Evolutionary conservation across 2,888 invertebrate species (phyloP), one percentile per base, ranked within the genome.

Genomic region (Caenorhabditis sp.): DNA sequence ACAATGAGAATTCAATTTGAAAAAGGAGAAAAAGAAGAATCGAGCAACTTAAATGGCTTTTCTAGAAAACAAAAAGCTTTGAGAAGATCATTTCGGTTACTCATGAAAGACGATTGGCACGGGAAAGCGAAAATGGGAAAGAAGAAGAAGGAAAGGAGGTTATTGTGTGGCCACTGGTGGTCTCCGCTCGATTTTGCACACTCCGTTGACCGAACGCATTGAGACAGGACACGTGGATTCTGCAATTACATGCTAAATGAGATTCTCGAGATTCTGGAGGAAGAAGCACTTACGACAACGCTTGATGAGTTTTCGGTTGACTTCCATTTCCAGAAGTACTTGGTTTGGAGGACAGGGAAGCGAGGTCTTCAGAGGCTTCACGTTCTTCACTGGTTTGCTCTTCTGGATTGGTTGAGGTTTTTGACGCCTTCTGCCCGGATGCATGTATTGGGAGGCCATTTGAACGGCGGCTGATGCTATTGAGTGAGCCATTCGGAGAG

Each of bases 211-310:
- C 24, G 85, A 66, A 24, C 74, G 81, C 87, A 88, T 86, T 41
- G 84, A 75, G 28, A 68, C 51, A 31, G 87, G 87, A 72, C 87
- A 88, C 31, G 74, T 59, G 22, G 80, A 28, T 80, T 86, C 87
- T 88, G 84, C 64, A 85, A 68, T 68, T 22, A 28, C 26, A 59
- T 28, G 51, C 41, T 68, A 68, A 26, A 63, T 31, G 26, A 41
- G 10, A 38, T 6, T 61, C 22, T 26, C 35, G n/a, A 35, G 19
- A 38, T n/a, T 31, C 7, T 26, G 24, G 24, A 26, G 22, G 22
- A 54, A 26, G 10, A 24, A 24, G 28, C 22, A 86, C 88, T 82
- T 75, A 88, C 88, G 87, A 66, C 88, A 88, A 80, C 86, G 72
- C 61, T 80, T 85, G 22, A 86, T 73, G 28, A 83, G 75, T 74